Base-by-base conservation (phyloP, 2,797 vertebrate species). In the Microcaecilia unicolor region DNA sequence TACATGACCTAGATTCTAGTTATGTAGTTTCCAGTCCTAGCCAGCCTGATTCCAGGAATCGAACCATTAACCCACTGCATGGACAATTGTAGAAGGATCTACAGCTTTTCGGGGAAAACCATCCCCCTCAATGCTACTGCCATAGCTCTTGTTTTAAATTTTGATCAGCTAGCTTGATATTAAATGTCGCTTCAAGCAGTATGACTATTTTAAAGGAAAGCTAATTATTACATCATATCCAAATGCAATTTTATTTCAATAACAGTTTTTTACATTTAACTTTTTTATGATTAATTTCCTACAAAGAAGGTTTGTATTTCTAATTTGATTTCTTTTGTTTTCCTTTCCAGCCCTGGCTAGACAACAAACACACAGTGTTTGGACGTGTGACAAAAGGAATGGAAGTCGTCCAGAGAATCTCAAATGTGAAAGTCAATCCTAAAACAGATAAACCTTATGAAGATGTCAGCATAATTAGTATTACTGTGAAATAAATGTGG, bases 371-470 rank as follows among this genome's bases (percentile, higher is more conserved):
- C 74, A 99, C 92, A 0, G 95, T 99, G 15, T 99, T 98, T 46
- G 96, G 96, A 55, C 62, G 96, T 20, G 93, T 91, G 33, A 83
- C 80, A 1, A 99, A 99, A 74, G 96, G 96, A 48, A 99, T 99
- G 96, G 96, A 99, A 77, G 93, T 90, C 2, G 93, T 98, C 25
- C 96, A 99, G 61, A 90, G 93, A 76, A 96, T 98, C 72, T 96
- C 94, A 51, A 99, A 98, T 4, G 67, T 88, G 17, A 99, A 99
- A 75, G 89, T 95, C 14, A 96, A 98, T 65, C 96, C 95, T 41
- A 99, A 99, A 73, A 99, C 96, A 0, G 96, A 99, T 75, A 99
- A 99, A 48, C 93, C 93, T 2, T 98, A 98, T 8, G 96, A 99
- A 51, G 95, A 99, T 62, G 85, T 99, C 78, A 97, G 89, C 72